Evolutionary conservation across 1,140 invertebrate genomes (phyloP), one percentile per base, ranked within the genome.

Genomic region (Euwallacea similis): DNA sequence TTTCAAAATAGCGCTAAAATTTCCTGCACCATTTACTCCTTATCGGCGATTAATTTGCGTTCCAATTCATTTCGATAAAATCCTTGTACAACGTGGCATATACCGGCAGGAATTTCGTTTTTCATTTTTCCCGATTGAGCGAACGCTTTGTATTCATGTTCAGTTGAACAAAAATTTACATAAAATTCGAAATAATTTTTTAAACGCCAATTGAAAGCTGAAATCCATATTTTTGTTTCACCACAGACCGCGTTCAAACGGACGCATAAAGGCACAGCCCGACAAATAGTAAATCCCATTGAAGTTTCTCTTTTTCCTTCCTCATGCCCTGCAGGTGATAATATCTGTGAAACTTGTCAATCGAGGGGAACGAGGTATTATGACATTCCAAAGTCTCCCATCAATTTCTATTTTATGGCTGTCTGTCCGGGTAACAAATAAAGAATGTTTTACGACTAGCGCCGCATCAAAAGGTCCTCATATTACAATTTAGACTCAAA

Each of bases 1-100:
- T 61, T 61, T 61, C 11, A 61, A 61, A 43, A 43, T n/a, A n/a
- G 59, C 59, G 21, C 21, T 61, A 61, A 61, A 61, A 42, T 61
- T 61, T 42, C 59, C 42, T 43, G 59, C 59, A 11, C 59, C 59
- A 61, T 61, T 61, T 61, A 61, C 59, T 61, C 11, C 59, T 41
- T 42, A 61, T 61, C 21, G 59, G 11, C 59, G 59, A 61, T 61
- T 61, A 61, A 43, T 42, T 43, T 43, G 59, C 43, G 21, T 61
- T 43, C 59, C 42, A 61, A 61, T 61, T 61, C 42, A 61, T 61
- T 61, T 61, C 42, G 33, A 42, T 42, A 61, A 43, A 41, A 61
- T 16, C 42, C 42, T 61, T 61, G 42, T 61, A 61, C 21, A 61
- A 43, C 59, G 43, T 43, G 21, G 11, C 42, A 61, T 50, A 50